These are phyloP conservation scores for Frankliniella intonsa DNA, from an alignment of 2,888 invertebrate species.

Conservation along the genomic window DNA sequence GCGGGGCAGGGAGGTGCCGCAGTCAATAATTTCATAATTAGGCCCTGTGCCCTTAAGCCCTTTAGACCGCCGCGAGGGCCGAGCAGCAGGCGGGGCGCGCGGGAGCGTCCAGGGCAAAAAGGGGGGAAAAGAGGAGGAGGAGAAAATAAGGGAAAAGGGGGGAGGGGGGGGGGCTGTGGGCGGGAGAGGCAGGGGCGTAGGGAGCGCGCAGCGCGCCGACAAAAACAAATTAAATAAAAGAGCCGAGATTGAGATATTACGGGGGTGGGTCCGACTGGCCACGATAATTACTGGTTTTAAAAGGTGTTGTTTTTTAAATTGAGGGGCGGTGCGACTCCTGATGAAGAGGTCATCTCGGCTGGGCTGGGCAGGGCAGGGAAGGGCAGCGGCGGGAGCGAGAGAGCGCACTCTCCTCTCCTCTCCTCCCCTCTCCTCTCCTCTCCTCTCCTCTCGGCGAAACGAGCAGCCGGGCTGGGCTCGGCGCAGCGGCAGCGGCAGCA, in stretches of 20 bases:
- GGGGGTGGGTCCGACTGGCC: conserved; percentile 14
- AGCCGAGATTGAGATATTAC: conserved; percentile 24
- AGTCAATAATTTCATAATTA: conserved; percentile 16
- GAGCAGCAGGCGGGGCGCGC: neutral
- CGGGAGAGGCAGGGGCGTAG: neutral
- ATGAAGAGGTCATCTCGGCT: conserved; percentile 14
- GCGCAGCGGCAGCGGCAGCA: neutral
- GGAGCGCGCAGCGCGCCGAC: neutral
- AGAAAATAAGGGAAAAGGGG: neutral
- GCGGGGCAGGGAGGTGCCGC: neutral
- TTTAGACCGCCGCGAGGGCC: neutral
- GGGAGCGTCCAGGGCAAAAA: neutral
- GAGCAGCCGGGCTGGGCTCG: neutral
- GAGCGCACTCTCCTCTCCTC: neutral
- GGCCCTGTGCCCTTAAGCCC: neutral
- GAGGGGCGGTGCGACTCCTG: conserved; percentile 20
- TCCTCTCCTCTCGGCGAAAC: too few relatives aligned
- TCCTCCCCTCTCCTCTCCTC: too few relatives aligned
- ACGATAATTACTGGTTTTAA: conserved; percentile 25
- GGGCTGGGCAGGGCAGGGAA: neutral
- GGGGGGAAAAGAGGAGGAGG: neutral
- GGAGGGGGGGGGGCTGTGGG: neutral
- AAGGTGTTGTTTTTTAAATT: conserved; percentile 27
- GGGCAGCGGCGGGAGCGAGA: neutral
- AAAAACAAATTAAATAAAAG: conserved; percentile 24